Evolutionary conservation across 2,797 vertebrate genomes (phyloP).

Genomic region (Oreochromis grahami): DNA sequence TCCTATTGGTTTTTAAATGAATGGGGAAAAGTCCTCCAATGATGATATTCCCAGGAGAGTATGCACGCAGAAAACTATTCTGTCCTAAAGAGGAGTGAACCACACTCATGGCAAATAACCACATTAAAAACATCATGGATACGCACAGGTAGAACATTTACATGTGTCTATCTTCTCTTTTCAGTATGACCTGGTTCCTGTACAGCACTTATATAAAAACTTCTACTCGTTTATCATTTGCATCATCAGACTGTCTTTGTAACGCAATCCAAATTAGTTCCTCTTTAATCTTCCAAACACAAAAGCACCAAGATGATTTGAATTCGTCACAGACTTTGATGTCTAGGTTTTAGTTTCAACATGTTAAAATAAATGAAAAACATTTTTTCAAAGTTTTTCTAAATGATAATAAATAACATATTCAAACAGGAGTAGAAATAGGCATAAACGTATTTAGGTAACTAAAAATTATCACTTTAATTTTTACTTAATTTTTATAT

Average conservation of each 20-base stretch:
- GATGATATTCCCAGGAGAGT: slow-evolving; percentile 51
- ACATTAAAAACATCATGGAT: slow-evolving; percentile 20
- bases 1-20: slow-evolving; percentile 5
- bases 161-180: not conserved
- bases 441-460: not conserved
- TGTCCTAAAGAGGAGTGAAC: not conserved
- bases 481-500: too few relatives aligned
- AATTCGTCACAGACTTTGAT: not conserved
- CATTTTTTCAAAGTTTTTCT: not conserved
- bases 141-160: not conserved
- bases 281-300: not conserved
- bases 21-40: slow-evolving; percentile 67
- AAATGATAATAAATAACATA: not conserved
- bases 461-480: too few relatives aligned
- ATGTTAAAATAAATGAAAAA: not conserved
- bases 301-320: not conserved
- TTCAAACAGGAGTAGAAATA: not conserved
- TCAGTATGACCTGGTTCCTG: not conserved
- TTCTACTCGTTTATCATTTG: not conserved
- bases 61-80: not conserved
- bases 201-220: not conserved
- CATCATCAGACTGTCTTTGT: not conserved
- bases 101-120: not conserved
- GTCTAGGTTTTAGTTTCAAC: not conserved
- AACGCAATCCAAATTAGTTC: not conserved